Base-by-base conservation (phyloP, 2,888 invertebrate genomes). In the Polydrusus tereticollis region DNA sequence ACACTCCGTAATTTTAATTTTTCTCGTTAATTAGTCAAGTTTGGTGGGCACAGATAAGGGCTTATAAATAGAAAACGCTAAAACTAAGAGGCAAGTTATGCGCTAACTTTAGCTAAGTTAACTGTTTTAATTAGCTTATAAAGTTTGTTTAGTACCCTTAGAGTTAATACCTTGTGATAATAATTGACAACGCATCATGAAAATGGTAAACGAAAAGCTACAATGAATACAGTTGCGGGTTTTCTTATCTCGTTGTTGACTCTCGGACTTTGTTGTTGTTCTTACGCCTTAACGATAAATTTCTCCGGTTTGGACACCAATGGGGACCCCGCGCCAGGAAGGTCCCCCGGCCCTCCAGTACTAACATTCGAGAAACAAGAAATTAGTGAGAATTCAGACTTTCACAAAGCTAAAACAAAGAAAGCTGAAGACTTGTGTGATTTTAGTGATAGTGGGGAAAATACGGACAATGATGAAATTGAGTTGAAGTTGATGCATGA, bases 321-420 rank as follows among this genome's bases (percentile, higher is more conserved):
- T 77, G 90, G 89, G 65, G 91, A 91, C 82, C 91, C 91, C 12
- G 90, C 91, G 0, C 91, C 91, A 0, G 91, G 91, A 6, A 86
- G 91, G 41, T 91, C 91, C 0, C 91, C 91, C 6, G 70, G 70
- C 1, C 70, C 70, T 10, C 70, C 69, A 69, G 6, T 26, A 45
- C 18, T 21, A 7, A 4, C 29, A 5, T 1, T 38, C 7, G 59
- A 21, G 0, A 16, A 41, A 12, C 90, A 90, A 43, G 90, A 90
- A 77, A 16, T 90, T 90, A 59, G 64, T 68, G 69, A 67, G 69
- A 41, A 38, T 26, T 36, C 14, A 60, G 29, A 21, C 3, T 43
- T 43, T 60, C 43, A 43, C 0, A 33, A 2, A 16, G 36, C 5
- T 38, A n/a, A 38, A 20, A 38, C 38, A 4, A 36, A 58, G 0